Evolutionary conservation across 2,888 invertebrate genomes (phyloP), one percentile per base, ranked within the genome.

Genomic region (Spatulosminthurus flaviceps): DNA sequence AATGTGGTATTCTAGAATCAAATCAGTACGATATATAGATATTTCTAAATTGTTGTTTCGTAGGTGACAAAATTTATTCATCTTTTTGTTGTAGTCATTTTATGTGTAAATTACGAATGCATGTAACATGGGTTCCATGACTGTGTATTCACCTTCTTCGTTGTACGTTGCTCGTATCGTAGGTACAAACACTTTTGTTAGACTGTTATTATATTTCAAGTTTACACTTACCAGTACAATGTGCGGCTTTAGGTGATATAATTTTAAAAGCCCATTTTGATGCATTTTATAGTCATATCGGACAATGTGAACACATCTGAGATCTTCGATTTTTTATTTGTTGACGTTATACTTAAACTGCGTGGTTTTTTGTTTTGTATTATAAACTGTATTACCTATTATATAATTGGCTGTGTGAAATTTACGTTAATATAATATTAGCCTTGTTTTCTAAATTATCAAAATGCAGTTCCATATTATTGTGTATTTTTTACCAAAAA

Each of bases 131-230:
- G 60, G 16, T 22, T 51, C 51, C 51, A 51, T 51, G 51, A 51
- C n/a, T 13, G n/a, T 51, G 51, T 7, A 61, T n/a, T 19, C 22
- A 22, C 26, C 64, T 64, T 24, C 64, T 64, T 64, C 64, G 26
- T 72, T 72, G 72, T 72, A 72, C 71, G 71, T 42, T 71, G 16
- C 64, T 9, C 26, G 24, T 64, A 26, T 34, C 41, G 51, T 43
- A 72, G 72, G 72, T 72, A 72, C 72, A 72, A 72, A 70, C n/a
- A 64, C 72, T 72, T 72, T 72, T 21, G 22, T 43, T 72, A 72
- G 72, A 72, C 72, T 72, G 72, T 72, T 72, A n/a, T n/a, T n/a
- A 64, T 64, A 64, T 64, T 22, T 64, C 22, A 64, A 11, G 26
- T 24, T 64, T 64, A 64, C 22, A 72, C 41, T 43, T 72, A 72